Conservation (phyloP, 2,797 vertebrate genomes). For the Setipinna tenuifilis region DNA sequence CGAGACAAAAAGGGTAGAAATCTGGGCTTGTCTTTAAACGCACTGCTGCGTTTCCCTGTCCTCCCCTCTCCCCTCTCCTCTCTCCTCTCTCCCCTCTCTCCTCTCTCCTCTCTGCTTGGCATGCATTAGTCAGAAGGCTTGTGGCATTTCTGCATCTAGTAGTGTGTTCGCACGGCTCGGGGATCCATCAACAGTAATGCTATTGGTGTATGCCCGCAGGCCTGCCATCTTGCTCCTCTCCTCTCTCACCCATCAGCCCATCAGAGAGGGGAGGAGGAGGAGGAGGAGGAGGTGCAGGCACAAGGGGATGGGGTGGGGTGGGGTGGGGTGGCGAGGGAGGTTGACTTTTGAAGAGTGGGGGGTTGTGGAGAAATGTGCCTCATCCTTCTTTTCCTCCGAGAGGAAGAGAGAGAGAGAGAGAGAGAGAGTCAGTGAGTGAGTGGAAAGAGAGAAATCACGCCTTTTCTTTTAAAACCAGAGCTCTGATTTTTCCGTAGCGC, state of each 20-base stretch:
- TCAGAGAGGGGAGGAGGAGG: slow-evolving; percentile 17
- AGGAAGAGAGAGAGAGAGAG: not conserved
- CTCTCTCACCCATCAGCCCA: slow-evolving; percentile 67
- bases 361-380: not conserved
- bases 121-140: slow-evolving; percentile 81
- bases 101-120: slow-evolving; percentile 67
- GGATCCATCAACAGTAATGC: slow-evolving; percentile 83
- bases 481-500: not conserved
- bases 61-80: too few relatives aligned
- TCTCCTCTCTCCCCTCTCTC: too few relatives aligned
- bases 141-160: slow-evolving; percentile 72
- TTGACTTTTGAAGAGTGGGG: not conserved
- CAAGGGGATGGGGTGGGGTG: not conserved
- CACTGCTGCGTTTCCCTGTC: slow-evolving; percentile 61
- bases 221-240: slow-evolving; percentile 77
- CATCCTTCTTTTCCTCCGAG: not conserved
- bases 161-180: slow-evolving; percentile 78
- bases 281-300: not conserved
- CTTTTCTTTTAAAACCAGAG: slow-evolving; percentile 34
- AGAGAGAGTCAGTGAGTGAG: not conserved
- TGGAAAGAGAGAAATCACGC: not conserved
- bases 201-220: slow-evolving; percentile 79
- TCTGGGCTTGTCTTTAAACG: slow-evolving; percentile 46
- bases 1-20: not conserved
- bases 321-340: not conserved